These are phyloP conservation scores for Drosophila eugracilis DNA, from an alignment of 1,140 invertebrate genomes.

Conservation along the genomic window DNA sequence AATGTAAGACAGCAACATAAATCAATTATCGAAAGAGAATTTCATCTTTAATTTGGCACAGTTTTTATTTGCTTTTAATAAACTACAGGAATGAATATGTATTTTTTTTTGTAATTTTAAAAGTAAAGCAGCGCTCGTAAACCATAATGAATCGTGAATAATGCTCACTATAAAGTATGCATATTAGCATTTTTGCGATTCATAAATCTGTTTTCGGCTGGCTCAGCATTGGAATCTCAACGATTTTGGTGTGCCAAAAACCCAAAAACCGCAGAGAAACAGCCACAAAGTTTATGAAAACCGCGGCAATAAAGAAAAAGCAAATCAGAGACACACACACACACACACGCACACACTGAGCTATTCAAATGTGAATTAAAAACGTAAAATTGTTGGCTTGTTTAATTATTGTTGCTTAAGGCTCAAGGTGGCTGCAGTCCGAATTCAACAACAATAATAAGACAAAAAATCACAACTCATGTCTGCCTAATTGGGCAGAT, in stretches of 20 bases:
- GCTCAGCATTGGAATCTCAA: conserved; percentile 46
- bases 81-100: background rate
- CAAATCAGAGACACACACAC: conserved; percentile 17
- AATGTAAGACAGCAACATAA: too few relatives aligned
- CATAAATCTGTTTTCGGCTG: conserved; percentile 45
- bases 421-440: conserved; percentile 50
- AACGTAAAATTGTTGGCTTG: conserved; percentile 41
- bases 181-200: conserved; percentile 43
- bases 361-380: conserved; percentile 53
- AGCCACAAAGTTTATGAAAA: conserved; percentile 45
- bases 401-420: conserved; percentile 43
- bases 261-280: conserved; percentile 38
- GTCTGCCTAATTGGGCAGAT: conserved; percentile 69
- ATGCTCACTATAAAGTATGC: conserved; percentile 6
- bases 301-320: conserved; percentile 42
- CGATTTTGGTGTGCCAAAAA: conserved; percentile 51
- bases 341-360: background rate
- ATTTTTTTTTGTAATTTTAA: conserved; percentile 7
- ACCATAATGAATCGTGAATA: conserved; percentile 8
- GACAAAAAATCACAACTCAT: conserved; percentile 43
- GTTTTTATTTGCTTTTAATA: background rate
- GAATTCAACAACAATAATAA: conserved; percentile 46
- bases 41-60: too few relatives aligned
- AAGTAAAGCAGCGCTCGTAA: background rate
- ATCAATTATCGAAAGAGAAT: too few relatives aligned